phyloP scores from a whole-genome alignment of 2,888 invertebrate species.

The Helleia helle region DNA sequence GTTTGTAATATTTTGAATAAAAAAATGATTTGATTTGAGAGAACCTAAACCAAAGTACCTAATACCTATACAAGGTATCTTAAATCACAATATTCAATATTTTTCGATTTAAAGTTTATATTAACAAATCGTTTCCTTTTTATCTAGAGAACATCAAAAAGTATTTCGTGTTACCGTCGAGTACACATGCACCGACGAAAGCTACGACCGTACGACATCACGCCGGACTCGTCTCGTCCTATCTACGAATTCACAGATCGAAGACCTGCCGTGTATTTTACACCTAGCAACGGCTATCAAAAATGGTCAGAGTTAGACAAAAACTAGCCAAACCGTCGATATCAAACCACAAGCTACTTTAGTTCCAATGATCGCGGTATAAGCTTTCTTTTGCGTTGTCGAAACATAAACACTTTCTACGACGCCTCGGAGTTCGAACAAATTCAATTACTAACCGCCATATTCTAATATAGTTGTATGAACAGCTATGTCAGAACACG shows the following conservation, averaged over 20 bases:
- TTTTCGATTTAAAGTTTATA: too few relatives aligned
- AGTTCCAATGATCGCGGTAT: background rate
- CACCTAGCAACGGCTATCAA: slow-evolving; percentile 8
- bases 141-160: too few relatives aligned
- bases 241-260: slow-evolving; percentile 1
- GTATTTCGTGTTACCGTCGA: background rate
- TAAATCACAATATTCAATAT: too few relatives aligned
- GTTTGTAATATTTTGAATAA: too few relatives aligned
- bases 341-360: background rate
- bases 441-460: background rate
- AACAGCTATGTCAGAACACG: slow-evolving; percentile 13
- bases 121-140: too few relatives aligned
- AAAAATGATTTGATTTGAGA: too few relatives aligned
- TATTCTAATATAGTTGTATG: slow-evolving; percentile 8
- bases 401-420: background rate
- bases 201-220: background rate
- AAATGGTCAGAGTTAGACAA: slow-evolving; percentile 4
- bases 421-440: background rate
- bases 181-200: background rate
- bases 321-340: slow-evolving; percentile 6
- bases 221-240: background rate
- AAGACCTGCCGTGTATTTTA: background rate
- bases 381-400: background rate
- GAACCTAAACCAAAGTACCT: too few relatives aligned
- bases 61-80: too few relatives aligned